Evolutionary conservation across 2,797 vertebrate species (phyloP).

Genomic region (Gila robusta): DNA sequence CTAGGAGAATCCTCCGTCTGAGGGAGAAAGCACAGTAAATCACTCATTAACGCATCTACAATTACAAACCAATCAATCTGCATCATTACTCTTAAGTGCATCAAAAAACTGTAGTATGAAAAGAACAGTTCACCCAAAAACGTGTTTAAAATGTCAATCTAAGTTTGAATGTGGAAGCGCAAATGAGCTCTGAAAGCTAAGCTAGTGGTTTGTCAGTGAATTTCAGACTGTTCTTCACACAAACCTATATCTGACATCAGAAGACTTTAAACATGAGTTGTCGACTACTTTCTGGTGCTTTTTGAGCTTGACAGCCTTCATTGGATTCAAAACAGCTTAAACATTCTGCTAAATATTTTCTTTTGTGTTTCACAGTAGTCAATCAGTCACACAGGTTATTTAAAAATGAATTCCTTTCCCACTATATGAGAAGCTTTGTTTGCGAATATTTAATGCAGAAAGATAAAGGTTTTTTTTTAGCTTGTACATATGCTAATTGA

Average conservation of each 20-base stretch:
- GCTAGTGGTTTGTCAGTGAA: background rate
- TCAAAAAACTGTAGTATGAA: no score
- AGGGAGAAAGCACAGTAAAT: slow-evolving; percentile 42
- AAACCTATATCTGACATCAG: background rate
- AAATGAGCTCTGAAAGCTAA: background rate
- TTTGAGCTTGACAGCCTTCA: background rate
- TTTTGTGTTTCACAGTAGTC: background rate
- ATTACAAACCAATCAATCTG: background rate
- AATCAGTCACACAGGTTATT: background rate
- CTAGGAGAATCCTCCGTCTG: slow-evolving; percentile 96
- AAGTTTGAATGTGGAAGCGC: background rate
- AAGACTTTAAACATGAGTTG: background rate
- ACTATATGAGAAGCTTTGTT: background rate
- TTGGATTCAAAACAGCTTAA: background rate
- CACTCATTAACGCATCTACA: slow-evolving; percentile 6
- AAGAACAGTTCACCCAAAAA: background rate
- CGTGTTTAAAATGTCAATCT: background rate
- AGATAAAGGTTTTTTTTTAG: no score
- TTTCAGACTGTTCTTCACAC: background rate
- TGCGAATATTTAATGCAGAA: background rate
- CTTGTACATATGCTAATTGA: no score
- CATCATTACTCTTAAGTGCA: no score
- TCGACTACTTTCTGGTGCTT: background rate
- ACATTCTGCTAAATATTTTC: background rate
- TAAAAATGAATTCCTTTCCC: background rate